Conservation (phyloP, 2,113 vertebrate genomes). For the Trichechus manatus region DNA sequence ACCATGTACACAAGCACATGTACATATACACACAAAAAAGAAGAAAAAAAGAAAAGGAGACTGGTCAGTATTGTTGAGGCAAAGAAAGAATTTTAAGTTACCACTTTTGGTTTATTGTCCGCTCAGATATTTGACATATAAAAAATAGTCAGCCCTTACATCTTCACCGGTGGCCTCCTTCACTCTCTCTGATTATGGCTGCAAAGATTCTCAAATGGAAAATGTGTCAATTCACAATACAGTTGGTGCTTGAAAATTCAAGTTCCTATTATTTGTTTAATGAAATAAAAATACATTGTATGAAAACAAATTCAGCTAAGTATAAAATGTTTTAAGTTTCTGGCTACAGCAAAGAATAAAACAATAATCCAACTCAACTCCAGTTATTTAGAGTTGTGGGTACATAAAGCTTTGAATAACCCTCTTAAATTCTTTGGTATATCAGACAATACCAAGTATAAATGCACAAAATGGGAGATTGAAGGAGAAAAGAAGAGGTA, state of each 20-base stretch:
- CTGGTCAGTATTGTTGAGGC: background rate
- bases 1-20: background rate
- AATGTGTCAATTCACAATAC: background rate
- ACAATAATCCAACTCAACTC: background rate
- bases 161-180: background rate
- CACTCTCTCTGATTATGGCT: background rate
- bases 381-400: background rate
- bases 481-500: background rate
- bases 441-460: background rate
- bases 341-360: background rate
- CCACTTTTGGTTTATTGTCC: background rate
- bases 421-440: background rate
- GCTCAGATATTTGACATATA: background rate
- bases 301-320: constrained; percentile 51
- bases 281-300: constrained; percentile 48
- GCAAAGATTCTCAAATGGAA: background rate
- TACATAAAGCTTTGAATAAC: background rate
- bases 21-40: background rate
- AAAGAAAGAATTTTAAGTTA: background rate
- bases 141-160: background rate
- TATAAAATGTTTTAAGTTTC: constrained; percentile 56
- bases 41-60: constrained; percentile 8
- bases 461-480: background rate
- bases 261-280: constrained; percentile 35
- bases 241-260: constrained; percentile 30